Evolutionary conservation across 2,888 invertebrate species (phyloP).

Genomic region (Melanophora roralis): DNA sequence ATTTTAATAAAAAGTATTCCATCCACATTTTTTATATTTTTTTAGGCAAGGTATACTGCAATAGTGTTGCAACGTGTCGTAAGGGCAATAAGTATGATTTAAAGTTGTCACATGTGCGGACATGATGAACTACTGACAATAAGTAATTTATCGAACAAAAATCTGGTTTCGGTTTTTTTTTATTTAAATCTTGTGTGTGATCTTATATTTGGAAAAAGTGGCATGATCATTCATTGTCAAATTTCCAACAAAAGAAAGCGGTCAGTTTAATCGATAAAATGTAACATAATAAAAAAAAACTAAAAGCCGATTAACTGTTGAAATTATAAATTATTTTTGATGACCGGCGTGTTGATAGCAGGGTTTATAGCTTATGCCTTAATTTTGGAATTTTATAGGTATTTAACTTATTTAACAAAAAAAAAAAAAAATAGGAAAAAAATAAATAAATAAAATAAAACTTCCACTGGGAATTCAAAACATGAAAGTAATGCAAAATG

Average conservation of each 20-base stretch:
- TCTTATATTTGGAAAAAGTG: slow-evolving; percentile 4
- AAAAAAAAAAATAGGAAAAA: no score
- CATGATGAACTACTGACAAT: slow-evolving; percentile 16
- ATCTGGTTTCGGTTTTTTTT: slow-evolving; percentile 17
- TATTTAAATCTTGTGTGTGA: slow-evolving; percentile 5
- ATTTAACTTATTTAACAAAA: no score
- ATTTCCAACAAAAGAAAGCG: slow-evolving; percentile 40
- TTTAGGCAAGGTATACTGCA: slow-evolving; percentile 19
- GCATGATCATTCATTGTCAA: not conserved
- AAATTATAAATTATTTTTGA: slow-evolving; percentile 7
- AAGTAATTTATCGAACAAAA: not conserved
- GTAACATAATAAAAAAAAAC: not conserved
- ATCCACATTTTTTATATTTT: slow-evolving; percentile 4
- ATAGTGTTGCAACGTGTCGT: slow-evolving; percentile 22
- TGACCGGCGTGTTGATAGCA: not conserved
- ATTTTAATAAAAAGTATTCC: not conserved
- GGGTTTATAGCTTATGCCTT: not conserved
- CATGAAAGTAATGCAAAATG: no score
- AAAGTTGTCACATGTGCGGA: slow-evolving; percentile 39
- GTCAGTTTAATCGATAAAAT: not conserved
- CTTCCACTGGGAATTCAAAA: no score
- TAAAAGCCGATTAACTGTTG: slow-evolving; percentile 25
- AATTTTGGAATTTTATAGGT: not conserved
- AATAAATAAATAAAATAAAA: no score
- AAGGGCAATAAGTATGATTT: slow-evolving; percentile 31